phyloP scores from a whole-genome alignment of 1,140 invertebrate genomes.

The Cydia splendana region DNA sequence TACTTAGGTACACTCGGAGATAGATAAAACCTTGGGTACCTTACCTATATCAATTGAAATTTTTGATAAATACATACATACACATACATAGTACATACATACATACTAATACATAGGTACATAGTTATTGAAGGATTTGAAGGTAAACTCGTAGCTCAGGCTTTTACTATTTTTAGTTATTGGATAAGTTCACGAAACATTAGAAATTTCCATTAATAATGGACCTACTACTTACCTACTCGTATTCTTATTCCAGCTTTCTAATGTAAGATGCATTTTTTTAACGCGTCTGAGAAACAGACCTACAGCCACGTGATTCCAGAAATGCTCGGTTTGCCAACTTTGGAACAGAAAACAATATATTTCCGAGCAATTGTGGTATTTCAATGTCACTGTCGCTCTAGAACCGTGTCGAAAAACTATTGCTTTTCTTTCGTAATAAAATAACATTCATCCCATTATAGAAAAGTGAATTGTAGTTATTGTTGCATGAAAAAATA shows the following conservation, averaged over 20 bases:
- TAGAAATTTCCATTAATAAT: neutral
- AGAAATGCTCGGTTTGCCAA: neutral
- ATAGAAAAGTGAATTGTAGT: slow-evolving; percentile 43
- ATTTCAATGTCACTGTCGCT: slow-evolving; percentile 30
- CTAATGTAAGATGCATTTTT: too few species aligned
- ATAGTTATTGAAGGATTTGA: too few species aligned
- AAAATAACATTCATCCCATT: slow-evolving; percentile 49
- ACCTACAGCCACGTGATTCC: neutral
- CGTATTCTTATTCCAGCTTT: neutral
- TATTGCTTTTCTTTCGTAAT: slow-evolving; percentile 43
- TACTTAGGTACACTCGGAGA: too few species aligned
- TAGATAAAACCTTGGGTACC: too few species aligned
- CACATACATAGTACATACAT: too few species aligned
- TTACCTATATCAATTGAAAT: too few species aligned
- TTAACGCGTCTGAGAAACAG: neutral
- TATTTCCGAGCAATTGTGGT: neutral
- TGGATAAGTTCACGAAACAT: neutral
- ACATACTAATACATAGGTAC: too few species aligned
- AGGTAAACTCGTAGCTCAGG: too few species aligned
- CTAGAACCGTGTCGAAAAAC: slow-evolving; percentile 35
- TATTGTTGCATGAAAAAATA: slow-evolving; percentile 46
- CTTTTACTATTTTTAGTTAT: too few species aligned
- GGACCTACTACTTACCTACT: neutral
- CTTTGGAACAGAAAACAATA: neutral
- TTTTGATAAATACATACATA: too few species aligned